Evolutionary conservation across 1,140 invertebrate genomes (phyloP).

Genomic region (Himalopsyche phryganea): DNA sequence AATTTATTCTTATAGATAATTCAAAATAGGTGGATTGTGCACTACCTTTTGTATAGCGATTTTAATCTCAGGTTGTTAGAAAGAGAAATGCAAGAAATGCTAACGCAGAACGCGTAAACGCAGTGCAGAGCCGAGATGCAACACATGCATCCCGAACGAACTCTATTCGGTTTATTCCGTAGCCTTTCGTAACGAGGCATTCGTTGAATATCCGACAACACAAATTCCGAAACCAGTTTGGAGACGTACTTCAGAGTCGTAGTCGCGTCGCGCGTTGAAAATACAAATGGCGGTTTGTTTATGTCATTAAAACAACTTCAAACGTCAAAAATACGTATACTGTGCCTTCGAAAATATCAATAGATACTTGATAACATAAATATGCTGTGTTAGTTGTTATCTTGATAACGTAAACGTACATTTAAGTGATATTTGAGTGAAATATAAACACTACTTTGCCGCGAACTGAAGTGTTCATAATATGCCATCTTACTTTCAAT

Average conservation of each 20-base stretch:
- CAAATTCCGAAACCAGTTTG: slow-evolving; percentile 29
- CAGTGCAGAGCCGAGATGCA: background rate
- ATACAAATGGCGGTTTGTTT: slow-evolving; percentile 30
- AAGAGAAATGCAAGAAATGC: background rate
- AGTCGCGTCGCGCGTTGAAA: slow-evolving; percentile 15
- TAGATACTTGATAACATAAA: no score
- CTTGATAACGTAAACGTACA: no score
- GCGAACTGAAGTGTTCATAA: no score
- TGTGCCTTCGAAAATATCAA: no score
- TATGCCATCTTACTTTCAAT: no score
- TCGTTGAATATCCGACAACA: slow-evolving; percentile 14
- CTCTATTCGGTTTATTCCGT: slow-evolving; percentile 13
- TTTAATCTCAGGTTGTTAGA: background rate
- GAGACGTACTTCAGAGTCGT: slow-evolving; percentile 9
- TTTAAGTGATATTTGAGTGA: no score
- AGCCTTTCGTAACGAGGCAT: slow-evolving; percentile 21
- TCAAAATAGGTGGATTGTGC: background rate
- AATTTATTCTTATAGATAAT: no score
- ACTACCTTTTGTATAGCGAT: no score
- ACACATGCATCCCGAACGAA: slow-evolving; percentile 1
- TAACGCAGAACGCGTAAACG: background rate
- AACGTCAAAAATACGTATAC: slow-evolving; percentile 11
- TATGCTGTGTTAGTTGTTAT: no score
- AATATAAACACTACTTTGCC: no score
- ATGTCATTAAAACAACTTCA: slow-evolving; percentile 18